Percentiles rank a stretch among this genome's conserved stretches.
Conservation (phyloP, 2,113 vertebrate genomes). For the Peromyscus californicus region DNA sequence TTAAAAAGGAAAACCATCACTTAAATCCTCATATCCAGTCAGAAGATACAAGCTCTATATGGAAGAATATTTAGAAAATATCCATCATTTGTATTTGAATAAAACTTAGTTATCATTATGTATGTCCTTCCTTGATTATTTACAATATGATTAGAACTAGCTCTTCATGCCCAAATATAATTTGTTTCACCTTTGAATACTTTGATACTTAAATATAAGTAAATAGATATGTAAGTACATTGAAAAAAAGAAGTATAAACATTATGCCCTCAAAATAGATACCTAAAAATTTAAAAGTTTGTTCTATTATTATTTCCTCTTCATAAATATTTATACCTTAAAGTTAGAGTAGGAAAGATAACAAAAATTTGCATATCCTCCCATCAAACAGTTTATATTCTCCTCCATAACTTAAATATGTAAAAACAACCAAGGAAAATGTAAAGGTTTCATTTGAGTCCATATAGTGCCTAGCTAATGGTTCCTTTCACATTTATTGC, state of each 20-base stretch:
- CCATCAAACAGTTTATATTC: constrained; percentile 8
- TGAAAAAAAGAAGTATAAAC: background rate
- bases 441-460: background rate
- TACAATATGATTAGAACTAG: constrained; percentile 51
- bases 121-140: background rate
- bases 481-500: constrained; percentile 13
- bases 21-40: constrained; percentile 15
- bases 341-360: constrained; percentile 17
- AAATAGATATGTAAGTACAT: background rate
- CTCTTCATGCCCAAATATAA: background rate
- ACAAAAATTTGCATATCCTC: constrained; percentile 16
- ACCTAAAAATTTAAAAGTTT: background rate
- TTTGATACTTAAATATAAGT: constrained; percentile 50
- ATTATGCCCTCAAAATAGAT: constrained; percentile 21
- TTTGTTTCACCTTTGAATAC: constrained; percentile 41
- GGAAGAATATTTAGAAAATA: constrained; percentile 16
- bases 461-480: background rate
- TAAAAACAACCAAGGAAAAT: constrained; percentile 39
- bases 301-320: background rate
- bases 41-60: constrained; percentile 11
- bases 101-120: constrained; percentile 18
- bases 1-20: constrained; percentile 27
- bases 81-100: constrained; percentile 20
- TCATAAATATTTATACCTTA: constrained; percentile 52
- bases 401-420: constrained; percentile 24